These are phyloP conservation scores for Todiramphus chloris DNA, from an alignment of 2,113 vertebrate genomes.

Conservation along the genomic window DNA sequence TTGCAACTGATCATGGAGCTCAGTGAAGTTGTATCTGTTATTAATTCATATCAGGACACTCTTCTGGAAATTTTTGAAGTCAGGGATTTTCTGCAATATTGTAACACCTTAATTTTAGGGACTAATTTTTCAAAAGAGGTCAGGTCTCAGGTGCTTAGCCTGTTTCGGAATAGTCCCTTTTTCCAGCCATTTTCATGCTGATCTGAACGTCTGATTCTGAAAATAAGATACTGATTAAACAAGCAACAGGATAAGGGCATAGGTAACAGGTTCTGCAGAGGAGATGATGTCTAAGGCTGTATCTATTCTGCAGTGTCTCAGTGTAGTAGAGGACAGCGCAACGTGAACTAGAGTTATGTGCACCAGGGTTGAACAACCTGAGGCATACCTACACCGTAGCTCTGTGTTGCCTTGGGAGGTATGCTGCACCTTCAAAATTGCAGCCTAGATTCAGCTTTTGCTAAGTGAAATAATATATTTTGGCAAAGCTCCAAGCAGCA, in stretches of 20 bases:
- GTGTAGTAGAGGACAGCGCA: not conserved
- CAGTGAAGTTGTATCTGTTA: not conserved
- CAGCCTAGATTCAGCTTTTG: not conserved
- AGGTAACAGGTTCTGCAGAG: not conserved
- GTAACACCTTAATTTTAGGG: not conserved
- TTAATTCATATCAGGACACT: not conserved
- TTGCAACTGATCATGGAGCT: not conserved
- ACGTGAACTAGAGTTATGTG: not conserved
- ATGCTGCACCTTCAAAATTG: not conserved
- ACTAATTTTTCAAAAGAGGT: not conserved
- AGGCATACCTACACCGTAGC: not conserved
- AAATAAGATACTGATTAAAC: not conserved
- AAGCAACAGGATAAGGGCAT: not conserved
- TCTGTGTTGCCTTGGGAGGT: not conserved
- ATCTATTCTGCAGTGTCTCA: not conserved
- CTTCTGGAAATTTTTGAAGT: not conserved
- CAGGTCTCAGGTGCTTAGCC: not conserved
- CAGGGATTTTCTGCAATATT: not conserved
- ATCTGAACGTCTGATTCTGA: not conserved
- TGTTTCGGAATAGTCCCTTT: not conserved
- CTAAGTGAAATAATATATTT: slow-evolving; percentile 14
- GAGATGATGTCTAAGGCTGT: not conserved
- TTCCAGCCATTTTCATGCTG: not conserved
- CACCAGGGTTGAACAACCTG: not conserved
- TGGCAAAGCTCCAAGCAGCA: slow-evolving; percentile 46